Evolutionary conservation across 1,140 invertebrate genomes (phyloP).

Genomic region (Zaprionus kolodkinae): DNA sequence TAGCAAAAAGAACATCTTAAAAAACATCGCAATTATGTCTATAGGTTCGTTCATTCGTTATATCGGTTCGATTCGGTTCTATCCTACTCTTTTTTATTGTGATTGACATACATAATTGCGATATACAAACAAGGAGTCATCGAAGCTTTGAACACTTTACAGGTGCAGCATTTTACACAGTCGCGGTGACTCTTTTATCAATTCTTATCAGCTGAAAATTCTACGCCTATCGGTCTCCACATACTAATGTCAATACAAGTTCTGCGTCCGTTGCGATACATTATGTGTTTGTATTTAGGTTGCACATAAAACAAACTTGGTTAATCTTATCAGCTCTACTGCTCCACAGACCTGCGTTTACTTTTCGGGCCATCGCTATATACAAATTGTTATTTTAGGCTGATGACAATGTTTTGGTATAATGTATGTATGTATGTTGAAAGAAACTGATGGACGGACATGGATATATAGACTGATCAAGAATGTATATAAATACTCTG

Average conservation of each 20-base stretch:
- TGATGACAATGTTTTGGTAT: slow-evolving; percentile 30
- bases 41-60: no score
- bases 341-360: slow-evolving; percentile 11
- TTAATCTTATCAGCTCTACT: slow-evolving; percentile 50
- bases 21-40: no score
- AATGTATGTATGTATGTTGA: background rate
- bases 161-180: slow-evolving; percentile 59
- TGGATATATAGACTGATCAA: no score
- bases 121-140: background rate
- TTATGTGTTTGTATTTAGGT: slow-evolving; percentile 16
- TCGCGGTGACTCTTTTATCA: slow-evolving; percentile 38
- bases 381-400: slow-evolving; percentile 35
- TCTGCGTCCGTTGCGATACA: background rate
- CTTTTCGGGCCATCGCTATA: slow-evolving; percentile 3
- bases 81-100: background rate
- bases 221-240: slow-evolving; percentile 38
- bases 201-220: slow-evolving; percentile 64
- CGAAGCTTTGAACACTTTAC: slow-evolving; percentile 37
- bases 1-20: no score
- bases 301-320: slow-evolving; percentile 53
- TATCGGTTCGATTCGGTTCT: no score
- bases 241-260: slow-evolving; percentile 26
- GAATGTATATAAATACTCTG: no score
- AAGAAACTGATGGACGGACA: no score
- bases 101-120: background rate